Evolutionary conservation across 2,888 invertebrate species (phyloP), one percentile per base, ranked within the genome.

Genomic region (Hesperia comma): DNA sequence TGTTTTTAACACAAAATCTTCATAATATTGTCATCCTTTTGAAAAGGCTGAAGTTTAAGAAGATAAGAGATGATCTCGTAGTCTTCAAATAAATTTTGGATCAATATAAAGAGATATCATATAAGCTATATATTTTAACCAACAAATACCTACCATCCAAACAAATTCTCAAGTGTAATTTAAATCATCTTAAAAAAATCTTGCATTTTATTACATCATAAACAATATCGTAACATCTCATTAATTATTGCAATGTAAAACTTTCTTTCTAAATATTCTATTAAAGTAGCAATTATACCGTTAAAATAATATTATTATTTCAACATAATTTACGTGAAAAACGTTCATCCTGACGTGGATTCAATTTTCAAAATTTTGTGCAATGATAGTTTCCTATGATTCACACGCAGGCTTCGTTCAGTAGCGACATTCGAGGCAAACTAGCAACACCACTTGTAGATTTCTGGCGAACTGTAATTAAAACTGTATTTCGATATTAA

Each of bases 341-440:
- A 26, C 12, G 37, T 37, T 1, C 12, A 10, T 12, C 0, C 12
- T 37, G 37, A 8, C 12, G 10, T 10, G 5, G n/a, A 6, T 41
- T 46, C 0, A 21, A 21, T 19, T 51, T 43, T 21, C n/a, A 43
- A 57, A 43, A 57, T 41, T 43, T 57, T 43, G 43, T 57, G 57
- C 57, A 57, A 57, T 41, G 26, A 17, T 26, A 26, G 26, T 26
- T 26, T 26, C 26, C n/a, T 7, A 43, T 37, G n/a, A 43, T n/a
- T 54, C 32, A 14, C 10, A 26, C 26, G 57, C 57, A 56, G 17
- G 41, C 43, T 26, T 43, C 57, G 10, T 21, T 26, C 57, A 43
- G 26, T 57, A 40, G 12, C n/a, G 26, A 43, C 14, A 46, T 46
- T 17, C 14, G 46, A 46, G 26, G 41, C 21, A 43, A 26, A 21